These are phyloP conservation scores for Pangasianodon hypophthalmus DNA, from an alignment of 2,113 vertebrate genomes.

Conservation along the genomic window DNA sequence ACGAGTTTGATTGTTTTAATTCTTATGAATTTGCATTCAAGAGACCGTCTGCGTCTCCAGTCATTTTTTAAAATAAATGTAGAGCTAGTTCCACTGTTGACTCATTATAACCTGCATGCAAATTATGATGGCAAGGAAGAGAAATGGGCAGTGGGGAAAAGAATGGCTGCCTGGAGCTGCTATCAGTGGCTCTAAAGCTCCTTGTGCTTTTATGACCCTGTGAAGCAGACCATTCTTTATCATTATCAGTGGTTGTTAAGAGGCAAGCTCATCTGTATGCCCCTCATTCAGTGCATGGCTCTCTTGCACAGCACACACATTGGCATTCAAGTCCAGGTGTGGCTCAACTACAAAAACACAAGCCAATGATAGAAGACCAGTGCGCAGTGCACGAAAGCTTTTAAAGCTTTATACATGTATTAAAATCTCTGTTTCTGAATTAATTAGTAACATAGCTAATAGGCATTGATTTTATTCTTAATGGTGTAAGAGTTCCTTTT, in stretches of 20 bases:
- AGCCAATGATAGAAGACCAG: conserved; percentile 36
- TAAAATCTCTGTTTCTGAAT: conserved; percentile 14
- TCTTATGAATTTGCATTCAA: background rate
- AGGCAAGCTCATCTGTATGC: conserved; percentile 59
- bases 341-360: conserved; percentile 58
- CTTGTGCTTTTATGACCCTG: conserved; percentile 57
- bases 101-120: conserved; percentile 49
- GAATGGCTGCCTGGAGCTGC: conserved; percentile 56
- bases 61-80: conserved; percentile 2
- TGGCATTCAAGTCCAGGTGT: conserved; percentile 57
- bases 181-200: conserved; percentile 58
- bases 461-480: conserved; percentile 1
- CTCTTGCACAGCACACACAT: conserved; percentile 55
- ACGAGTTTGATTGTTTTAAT: conserved; percentile 16
- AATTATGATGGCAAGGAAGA: conserved; percentile 46
- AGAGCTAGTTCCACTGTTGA: conserved; percentile 34
- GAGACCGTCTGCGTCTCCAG: background rate
- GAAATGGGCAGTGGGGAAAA: conserved; percentile 48
- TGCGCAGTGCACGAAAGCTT: conserved; percentile 19
- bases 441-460: conserved; percentile 37
- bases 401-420: conserved; percentile 12
- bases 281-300: conserved; percentile 46
- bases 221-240: conserved; percentile 62
- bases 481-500: background rate
- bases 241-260: conserved; percentile 62